phyloP scores from a whole-genome alignment of 2,888 invertebrate genomes.

The Agrenia bidenticulata region DNA sequence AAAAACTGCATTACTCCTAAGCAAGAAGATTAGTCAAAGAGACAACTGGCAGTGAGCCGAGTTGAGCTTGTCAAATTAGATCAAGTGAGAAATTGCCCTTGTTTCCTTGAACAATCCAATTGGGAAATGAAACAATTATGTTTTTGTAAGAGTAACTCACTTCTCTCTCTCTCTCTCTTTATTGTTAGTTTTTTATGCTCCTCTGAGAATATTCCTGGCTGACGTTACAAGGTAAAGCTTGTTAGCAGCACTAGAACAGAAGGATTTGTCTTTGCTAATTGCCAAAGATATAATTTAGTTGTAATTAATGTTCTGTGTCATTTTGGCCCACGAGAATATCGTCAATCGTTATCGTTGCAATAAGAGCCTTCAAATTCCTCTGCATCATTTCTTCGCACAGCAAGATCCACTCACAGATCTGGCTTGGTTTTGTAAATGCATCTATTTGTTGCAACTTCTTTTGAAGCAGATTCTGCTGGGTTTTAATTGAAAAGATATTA shows the following conservation, averaged over 20 bases:
- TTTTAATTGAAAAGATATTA: too few relatives aligned
- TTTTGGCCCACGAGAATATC: constrained; percentile 9
- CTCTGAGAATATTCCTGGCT: neutral
- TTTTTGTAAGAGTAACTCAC: constrained; percentile 2
- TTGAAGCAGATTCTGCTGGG: too few relatives aligned
- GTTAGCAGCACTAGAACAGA: neutral
- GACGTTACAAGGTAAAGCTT: constrained; percentile 11
- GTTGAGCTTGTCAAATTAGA: constrained; percentile 19
- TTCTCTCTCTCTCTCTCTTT: constrained; percentile 1
- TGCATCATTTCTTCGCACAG: too few relatives aligned
- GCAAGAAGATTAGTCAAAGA: constrained; percentile 2
- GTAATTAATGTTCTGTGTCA: constrained; percentile 15
- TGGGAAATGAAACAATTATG: constrained; percentile 17
- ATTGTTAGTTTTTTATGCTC: constrained; percentile 5
- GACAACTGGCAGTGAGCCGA: constrained; percentile 5
- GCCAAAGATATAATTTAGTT: constrained; percentile 5
- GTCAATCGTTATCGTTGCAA: neutral
- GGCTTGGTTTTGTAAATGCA: too few relatives aligned
- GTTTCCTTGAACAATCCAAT: constrained; percentile 16
- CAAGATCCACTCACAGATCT: too few relatives aligned
- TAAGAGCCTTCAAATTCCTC: constrained; percentile 9
- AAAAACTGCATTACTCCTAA: too few relatives aligned
- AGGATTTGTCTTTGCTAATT: constrained; percentile 7
- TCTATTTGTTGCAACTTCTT: too few relatives aligned
- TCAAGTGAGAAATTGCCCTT: constrained; percentile 21